Evolutionary conservation across 2,113 vertebrate genomes (phyloP).

Genomic region (Xiphophorus maculatus): DNA sequence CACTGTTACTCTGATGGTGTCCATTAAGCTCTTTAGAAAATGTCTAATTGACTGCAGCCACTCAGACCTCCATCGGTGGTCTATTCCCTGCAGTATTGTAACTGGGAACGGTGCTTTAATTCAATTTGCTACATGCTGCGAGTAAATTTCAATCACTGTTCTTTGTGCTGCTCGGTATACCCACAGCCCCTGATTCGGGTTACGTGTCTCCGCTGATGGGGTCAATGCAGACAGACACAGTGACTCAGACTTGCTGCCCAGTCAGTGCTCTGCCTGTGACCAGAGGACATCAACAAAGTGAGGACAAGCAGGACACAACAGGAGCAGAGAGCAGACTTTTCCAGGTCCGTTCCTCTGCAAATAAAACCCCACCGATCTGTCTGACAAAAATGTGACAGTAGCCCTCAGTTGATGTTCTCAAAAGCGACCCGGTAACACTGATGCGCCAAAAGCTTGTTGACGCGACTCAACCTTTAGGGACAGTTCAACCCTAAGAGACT

Average conservation of each 20-base stretch:
- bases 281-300: constrained; percentile 16
- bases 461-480: constrained; percentile 40
- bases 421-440: constrained; percentile 12
- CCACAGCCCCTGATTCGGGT: constrained; percentile 14
- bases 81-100: constrained; percentile 38
- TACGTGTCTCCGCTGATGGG: constrained; percentile 4
- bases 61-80: constrained; percentile 24
- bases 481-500: constrained; percentile 26
- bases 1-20: constrained; percentile 22
- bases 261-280: constrained; percentile 13
- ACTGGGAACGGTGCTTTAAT: constrained; percentile 33
- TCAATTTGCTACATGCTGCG: constrained; percentile 45
- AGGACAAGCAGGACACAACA: constrained; percentile 20
- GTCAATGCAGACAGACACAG: constrained; percentile 16
- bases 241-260: constrained; percentile 19
- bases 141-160: constrained; percentile 38
- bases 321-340: constrained; percentile 3
- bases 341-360: constrained; percentile 23
- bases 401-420: constrained; percentile 44
- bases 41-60: constrained; percentile 53
- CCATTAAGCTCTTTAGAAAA: constrained; percentile 59
- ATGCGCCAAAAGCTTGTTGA: constrained; percentile 6
- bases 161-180: constrained; percentile 15
- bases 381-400: constrained; percentile 33
- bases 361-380: constrained; percentile 47